Percentiles rank a stretch among this genome's conserved stretches.
phyloP scores from a whole-genome alignment of 2,113 vertebrate species.

The Arizona elegans region DNA sequence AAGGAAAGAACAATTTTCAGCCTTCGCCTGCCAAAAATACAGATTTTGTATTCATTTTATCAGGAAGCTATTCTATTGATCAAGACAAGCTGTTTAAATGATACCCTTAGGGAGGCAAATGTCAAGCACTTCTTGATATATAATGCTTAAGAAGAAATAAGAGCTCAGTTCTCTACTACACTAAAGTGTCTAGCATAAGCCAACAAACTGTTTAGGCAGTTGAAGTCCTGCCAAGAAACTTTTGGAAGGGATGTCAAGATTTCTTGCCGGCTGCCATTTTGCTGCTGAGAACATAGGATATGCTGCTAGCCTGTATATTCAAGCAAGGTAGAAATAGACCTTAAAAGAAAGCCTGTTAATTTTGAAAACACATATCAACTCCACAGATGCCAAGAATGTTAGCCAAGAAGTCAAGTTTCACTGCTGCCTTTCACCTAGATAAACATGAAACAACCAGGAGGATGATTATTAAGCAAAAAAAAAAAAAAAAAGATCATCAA shows the following conservation, averaged over 20 bases:
- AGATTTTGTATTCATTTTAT: neutral
- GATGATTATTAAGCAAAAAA: neutral
- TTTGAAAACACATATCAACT: slow-evolving; percentile 19
- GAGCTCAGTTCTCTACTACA: slow-evolving; percentile 39
- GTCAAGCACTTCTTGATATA: neutral
- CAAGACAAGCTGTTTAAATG: neutral
- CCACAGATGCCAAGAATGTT: slow-evolving; percentile 27
- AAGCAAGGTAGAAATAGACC: slow-evolving; percentile 45
- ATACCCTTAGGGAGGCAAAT: neutral
- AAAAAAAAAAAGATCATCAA: neutral
- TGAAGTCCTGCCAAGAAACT: slow-evolving; percentile 63
- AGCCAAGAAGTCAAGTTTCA: slow-evolving; percentile 11
- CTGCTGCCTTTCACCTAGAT: neutral
- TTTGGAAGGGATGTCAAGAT: slow-evolving; percentile 24
- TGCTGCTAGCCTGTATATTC: slow-evolving; percentile 22
- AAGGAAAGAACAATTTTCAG: neutral
- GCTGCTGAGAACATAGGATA: neutral
- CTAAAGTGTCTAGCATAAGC: slow-evolving; percentile 44
- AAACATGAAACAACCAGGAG: neutral
- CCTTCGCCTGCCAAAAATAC: neutral
- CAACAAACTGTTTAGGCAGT: slow-evolving; percentile 48
- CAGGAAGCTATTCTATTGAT: neutral
- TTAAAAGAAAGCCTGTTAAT: slow-evolving; percentile 28
- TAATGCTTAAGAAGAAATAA: slow-evolving; percentile 12
- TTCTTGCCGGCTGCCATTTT: slow-evolving; percentile 45